Conservation (phyloP, 2,888 invertebrate genomes). For the Alloplasta piceator region DNA sequence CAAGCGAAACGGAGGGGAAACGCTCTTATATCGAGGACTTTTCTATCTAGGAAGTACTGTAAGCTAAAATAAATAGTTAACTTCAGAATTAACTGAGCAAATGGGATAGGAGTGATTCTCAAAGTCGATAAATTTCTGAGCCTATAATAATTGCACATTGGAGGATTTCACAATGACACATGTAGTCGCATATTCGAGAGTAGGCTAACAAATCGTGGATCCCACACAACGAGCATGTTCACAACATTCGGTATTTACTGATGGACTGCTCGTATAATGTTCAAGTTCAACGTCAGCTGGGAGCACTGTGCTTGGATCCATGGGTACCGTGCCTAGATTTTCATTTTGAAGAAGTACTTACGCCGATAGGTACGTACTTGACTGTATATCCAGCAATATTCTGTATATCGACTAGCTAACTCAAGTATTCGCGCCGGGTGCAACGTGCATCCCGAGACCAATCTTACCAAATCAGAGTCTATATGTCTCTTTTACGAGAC, state of each 20-base stretch:
- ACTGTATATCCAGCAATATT: slow-evolving; percentile 20
- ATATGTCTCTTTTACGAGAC: slow-evolving; percentile 16
- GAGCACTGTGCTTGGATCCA: slow-evolving; percentile 7
- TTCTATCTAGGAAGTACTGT: too few relatives aligned
- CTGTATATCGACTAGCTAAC: background rate
- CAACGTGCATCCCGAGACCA: slow-evolving; percentile 11
- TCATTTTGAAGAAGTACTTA: slow-evolving; percentile 9
- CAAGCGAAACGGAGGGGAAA: too few relatives aligned
- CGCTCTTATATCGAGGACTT: too few relatives aligned
- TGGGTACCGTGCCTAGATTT: background rate
- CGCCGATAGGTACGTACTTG: background rate
- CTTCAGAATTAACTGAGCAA: too few relatives aligned
- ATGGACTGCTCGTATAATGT: slow-evolving; percentile 14
- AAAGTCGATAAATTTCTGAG: too few relatives aligned
- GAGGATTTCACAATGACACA: too few relatives aligned
- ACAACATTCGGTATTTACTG: slow-evolving; percentile 30
- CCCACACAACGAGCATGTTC: slow-evolving; percentile 26
- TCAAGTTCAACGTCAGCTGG: background rate
- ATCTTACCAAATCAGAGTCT: slow-evolving; percentile 5
- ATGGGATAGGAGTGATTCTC: too few relatives aligned
- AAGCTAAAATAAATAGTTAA: too few relatives aligned
- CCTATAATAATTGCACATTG: too few relatives aligned
- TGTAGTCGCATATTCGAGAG: background rate
- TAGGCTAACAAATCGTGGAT: slow-evolving; percentile 15
- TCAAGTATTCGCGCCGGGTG: slow-evolving; percentile 20